A percentile compares a stretch with the other conserved stretches of the same genome.
phyloP scores from a whole-genome alignment of 1,140 invertebrate species.

The Solenopsis fugax region DNA sequence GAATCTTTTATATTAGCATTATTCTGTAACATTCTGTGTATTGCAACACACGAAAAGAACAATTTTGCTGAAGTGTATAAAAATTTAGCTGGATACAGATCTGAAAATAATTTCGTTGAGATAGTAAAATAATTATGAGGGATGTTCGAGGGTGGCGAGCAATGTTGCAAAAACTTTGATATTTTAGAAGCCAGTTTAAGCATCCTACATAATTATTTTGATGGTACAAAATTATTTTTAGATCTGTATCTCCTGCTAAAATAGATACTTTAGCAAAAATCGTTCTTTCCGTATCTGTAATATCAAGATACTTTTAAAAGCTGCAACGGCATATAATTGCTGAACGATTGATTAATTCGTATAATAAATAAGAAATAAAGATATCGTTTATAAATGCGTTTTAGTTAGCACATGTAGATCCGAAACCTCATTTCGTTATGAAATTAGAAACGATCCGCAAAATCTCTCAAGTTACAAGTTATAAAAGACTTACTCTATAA shows the following conservation, averaged over 20 bases:
- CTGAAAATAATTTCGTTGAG: no score
- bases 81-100: no score
- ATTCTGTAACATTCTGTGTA: background rate
- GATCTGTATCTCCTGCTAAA: no score
- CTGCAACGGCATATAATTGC: background rate
- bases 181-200: no score
- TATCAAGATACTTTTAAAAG: background rate
- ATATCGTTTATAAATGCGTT: background rate
- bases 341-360: background rate
- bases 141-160: no score
- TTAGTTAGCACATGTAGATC: background rate
- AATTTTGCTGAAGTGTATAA: no score
- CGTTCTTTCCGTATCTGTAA: no score
- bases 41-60: background rate
- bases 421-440: background rate
- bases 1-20: constrained; percentile 7
- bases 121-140: no score
- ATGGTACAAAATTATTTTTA: no score
- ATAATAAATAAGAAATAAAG: background rate
- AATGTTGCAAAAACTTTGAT: no score
- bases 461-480: constrained; percentile 15
- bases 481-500: constrained; percentile 26
- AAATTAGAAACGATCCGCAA: constrained; percentile 22
- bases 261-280: no score
- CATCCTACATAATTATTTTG: no score